Evolutionary conservation across 2,888 invertebrate genomes (phyloP), one percentile per base, ranked within the genome.

Genomic region (Cheilosia impressa): DNA sequence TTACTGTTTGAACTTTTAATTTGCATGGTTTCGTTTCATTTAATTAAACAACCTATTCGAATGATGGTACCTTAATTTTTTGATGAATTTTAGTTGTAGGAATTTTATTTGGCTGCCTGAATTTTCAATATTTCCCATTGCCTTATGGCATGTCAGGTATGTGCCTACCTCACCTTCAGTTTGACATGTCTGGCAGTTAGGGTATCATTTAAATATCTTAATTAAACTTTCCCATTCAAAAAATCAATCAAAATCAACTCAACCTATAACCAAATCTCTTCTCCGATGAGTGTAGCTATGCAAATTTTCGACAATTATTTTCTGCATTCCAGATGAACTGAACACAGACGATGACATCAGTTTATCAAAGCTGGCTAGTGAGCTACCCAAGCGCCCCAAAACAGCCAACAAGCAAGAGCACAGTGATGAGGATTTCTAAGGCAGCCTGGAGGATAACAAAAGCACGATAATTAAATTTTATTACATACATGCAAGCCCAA

Each of bases 321-420:
- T 72, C 31, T 71, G 60, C 10, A 53, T 84, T 87, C 24, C 65
- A 92, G 92, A 91, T 88, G 91, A 91, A 77, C 88, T 92, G 4
- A 90, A 91, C 73, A 91, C 92, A 2, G 91, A 91, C 60, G 92
- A 92, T 22, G 92, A 92, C 76, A 91, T 92, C 13, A 92, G 91
- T 81, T 89, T 92, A 72, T 91, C 91, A 2, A 92, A 92, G 79
- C 88, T 92, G 13, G 90, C 91, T n/a, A 90, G 90, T 2, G 90
- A 91, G 71, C 76, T 90, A 47, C 89, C 90, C 9, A 50, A 90
- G 68, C 90, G 92, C 31, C 90, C 92, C 6, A 92, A 91, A 82
- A 92, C 92, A 31, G 91, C 90, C 65, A 89, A 75, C 68, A 92
- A 91, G 43, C 89, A 89, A 60, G 92, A 92, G 50, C 90, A 90